Percentiles rank a stretch among this genome's conserved stretches.
Evolutionary conservation across 2,797 vertebrate species (phyloP).

Genomic region (Choloepus didactylus): DNA sequence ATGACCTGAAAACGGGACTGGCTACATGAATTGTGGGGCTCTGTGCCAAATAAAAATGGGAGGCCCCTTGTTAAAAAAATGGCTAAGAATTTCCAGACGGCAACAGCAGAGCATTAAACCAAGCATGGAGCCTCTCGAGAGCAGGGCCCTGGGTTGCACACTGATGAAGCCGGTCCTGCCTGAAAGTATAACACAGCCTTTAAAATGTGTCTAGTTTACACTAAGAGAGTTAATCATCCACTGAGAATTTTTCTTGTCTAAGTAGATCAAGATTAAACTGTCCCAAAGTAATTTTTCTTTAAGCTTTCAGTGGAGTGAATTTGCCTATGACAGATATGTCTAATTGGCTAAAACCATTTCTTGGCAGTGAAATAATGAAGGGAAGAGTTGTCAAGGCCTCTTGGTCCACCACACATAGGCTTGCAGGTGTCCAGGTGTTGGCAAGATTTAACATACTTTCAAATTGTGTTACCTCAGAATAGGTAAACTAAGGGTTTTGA

Average conservation of each 20-base stretch:
- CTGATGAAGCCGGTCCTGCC: no score
- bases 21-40: background rate
- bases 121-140: background rate
- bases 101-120: background rate
- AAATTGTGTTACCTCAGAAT: background rate
- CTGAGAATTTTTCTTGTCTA: background rate
- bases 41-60: background rate
- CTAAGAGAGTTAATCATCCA: background rate
- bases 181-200: background rate
- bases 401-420: no score
- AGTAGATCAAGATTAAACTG: background rate
- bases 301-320: background rate
- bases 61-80: background rate
- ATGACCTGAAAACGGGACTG: background rate
- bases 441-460: background rate
- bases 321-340: background rate
- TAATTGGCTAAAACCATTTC: background rate
- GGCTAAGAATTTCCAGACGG: background rate
- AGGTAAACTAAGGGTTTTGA: background rate
- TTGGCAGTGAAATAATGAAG: background rate
- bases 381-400: background rate
- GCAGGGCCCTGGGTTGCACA: fast-evolving
- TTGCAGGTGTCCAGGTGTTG: background rate
- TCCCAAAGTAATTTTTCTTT: slow-evolving; percentile 26
- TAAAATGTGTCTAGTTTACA: background rate